Evolutionary conservation across 2,888 invertebrate species (phyloP), one percentile per base, ranked within the genome.

Genomic region (Chalcosyrphus nemorum): DNA sequence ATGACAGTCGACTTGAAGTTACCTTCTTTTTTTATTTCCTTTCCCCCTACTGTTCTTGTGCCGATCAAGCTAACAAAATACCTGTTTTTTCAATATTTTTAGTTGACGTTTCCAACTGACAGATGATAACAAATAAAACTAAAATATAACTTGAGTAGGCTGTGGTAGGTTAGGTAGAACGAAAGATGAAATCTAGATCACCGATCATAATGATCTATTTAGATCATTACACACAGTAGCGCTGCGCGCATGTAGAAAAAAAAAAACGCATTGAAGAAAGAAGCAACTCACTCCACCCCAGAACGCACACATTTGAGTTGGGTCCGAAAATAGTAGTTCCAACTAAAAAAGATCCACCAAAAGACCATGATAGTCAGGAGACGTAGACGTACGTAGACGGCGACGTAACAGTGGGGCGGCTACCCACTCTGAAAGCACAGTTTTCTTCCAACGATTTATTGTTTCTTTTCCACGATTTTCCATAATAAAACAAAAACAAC

Each of bases 261-360:
- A 24, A 52, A 56, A 72, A 24, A 50, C 41, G 52, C 59, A 35
- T 61, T 52, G 29, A 4, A 43, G 52, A n/a, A n/a, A n/a, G n/a
- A n/a, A 41, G n/a, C 7, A 59, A 3, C 0, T 24, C 50, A 27
- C 50, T 3, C 7, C 27, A 15, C 13, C 27, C 15, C 52, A 21
- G 13, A 17, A 19, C 11, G 35, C 50, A 72, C 24, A 59, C 56
- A 63, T 29, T 27, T 45, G 21, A 35, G 19, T 57, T 41, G 27
- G 13, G n/a, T 70, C 65, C 52, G 38, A 71, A 77, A 77, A 81
- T 81, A 81, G 38, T 27, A 52, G 24, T 27, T n/a, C 41, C 11
- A 2, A 17, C 24, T 24, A 43, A 32, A 32, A 32, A 47, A 32
- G 27, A 35, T 21, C n/a, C 35, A 38, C 13, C 15, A 45, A 11